Percentiles rank a stretch among this genome's conserved stretches.
Evolutionary conservation across 2,113 vertebrate species (phyloP).

Genomic region (Chamaetylas fuelleborni): DNA sequence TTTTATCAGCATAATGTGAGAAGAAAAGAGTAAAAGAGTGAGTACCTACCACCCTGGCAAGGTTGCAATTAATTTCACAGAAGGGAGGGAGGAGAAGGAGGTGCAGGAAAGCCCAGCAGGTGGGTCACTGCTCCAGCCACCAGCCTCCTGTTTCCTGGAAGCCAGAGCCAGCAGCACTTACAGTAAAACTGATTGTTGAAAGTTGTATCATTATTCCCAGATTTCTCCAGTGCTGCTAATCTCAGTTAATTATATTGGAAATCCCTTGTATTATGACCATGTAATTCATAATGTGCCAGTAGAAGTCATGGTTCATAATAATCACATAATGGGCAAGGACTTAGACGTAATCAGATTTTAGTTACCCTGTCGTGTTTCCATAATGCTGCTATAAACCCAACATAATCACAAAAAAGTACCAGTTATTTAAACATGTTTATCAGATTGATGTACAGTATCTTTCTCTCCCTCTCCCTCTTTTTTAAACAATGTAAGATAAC

Average conservation of each 20-base stretch:
- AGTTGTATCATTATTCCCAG: conserved; percentile 63
- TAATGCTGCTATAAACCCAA: conserved; percentile 56
- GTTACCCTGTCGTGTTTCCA: conserved; percentile 65
- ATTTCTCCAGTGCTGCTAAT: conserved; percentile 67
- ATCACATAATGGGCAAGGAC: conserved; percentile 69
- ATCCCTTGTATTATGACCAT: conserved; percentile 65
- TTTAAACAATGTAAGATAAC: conserved; percentile 59
- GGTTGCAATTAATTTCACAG: neutral
- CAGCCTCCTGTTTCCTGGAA: conserved; percentile 57
- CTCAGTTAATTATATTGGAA: conserved; percentile 71
- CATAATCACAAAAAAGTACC: conserved; percentile 61
- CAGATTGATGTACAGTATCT: conserved; percentile 41
- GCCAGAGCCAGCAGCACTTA: conserved; percentile 44
- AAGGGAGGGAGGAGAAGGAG: neutral
- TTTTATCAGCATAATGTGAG: neutral
- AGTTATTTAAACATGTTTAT: conserved; percentile 68
- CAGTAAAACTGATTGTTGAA: conserved; percentile 65
- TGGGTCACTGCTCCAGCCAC: neutral
- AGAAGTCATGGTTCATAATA: conserved; percentile 69
- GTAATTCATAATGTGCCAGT: conserved; percentile 67
- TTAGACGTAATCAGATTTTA: conserved; percentile 71
- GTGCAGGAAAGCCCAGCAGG: neutral
- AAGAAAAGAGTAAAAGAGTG: neutral
- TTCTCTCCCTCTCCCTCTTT: neutral
- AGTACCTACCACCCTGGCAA: neutral